Conservation (phyloP, 2,113 vertebrate genomes). For the Boleophthalmus pectinirostris region DNA sequence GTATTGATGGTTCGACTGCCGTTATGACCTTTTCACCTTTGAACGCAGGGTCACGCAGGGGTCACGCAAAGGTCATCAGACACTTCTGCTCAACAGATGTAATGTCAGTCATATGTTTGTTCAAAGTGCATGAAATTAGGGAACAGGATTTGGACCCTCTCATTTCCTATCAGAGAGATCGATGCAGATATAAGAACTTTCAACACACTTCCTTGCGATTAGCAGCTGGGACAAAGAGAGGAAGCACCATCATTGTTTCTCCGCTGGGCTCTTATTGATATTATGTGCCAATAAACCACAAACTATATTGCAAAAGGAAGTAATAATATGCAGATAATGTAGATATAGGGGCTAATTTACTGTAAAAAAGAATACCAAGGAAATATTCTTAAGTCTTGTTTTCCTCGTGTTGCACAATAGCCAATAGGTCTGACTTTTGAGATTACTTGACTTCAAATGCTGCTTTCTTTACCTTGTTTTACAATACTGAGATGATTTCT, state of each 20-base stretch:
- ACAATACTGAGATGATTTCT: too few relatives aligned
- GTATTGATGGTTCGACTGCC: background rate
- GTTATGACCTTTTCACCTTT: background rate
- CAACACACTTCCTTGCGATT: background rate
- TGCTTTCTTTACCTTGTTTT: too few relatives aligned
- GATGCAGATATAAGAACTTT: background rate
- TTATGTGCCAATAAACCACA: background rate
- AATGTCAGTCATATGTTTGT: background rate
- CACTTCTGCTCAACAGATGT: background rate
- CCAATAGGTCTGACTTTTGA: too few relatives aligned
- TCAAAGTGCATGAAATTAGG: background rate
- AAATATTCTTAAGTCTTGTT: background rate
- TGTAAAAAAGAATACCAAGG: background rate
- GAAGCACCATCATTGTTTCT: background rate
- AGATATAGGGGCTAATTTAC: background rate
- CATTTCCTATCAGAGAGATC: constrained; percentile 1
- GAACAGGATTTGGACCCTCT: background rate
- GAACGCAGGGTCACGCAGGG: background rate
- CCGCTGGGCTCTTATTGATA: background rate
- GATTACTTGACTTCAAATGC: too few relatives aligned
- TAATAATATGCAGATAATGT: background rate
- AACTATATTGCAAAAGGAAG: background rate
- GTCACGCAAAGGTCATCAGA: background rate
- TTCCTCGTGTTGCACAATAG: background rate
- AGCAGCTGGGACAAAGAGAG: background rate